Evolutionary conservation across 1,140 invertebrate species (phyloP).

Genomic region (Colletes latitarsis): DNA sequence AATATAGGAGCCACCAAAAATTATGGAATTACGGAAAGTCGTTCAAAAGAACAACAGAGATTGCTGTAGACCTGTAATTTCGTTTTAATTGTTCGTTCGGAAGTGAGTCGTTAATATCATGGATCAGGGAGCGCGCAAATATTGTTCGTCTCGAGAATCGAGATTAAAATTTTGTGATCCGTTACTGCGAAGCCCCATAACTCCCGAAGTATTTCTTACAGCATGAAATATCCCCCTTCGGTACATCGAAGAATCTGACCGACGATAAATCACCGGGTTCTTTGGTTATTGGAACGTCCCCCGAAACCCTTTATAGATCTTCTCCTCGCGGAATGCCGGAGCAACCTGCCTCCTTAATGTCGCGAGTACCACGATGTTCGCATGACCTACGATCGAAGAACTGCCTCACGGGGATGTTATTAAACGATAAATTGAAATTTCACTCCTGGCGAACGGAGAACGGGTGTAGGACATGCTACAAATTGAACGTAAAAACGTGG

Average conservation of each 20-base stretch:
- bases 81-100: too few species aligned
- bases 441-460: conserved; percentile 1
- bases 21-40: too few species aligned
- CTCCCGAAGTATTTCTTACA: conserved; percentile 2
- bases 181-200: too few species aligned
- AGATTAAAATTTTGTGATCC: too few species aligned
- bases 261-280: conserved; percentile 53
- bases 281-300: conserved; percentile 42
- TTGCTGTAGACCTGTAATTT: too few species aligned
- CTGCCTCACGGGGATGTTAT: conserved; percentile 35
- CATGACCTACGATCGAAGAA: not conserved
- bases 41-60: too few species aligned
- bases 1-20: too few species aligned
- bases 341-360: conserved; percentile 14
- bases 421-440: conserved; percentile 63
- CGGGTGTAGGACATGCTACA: not conserved
- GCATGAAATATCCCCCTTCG: conserved; percentile 25
- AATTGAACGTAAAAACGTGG: not conserved
- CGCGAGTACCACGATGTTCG: conserved; percentile 15
- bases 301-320: conserved; percentile 11
- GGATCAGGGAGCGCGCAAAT: too few species aligned
- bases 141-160: too few species aligned
- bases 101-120: too few species aligned
- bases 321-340: conserved; percentile 14
- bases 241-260: conserved; percentile 37